Conservation (phyloP, 2,797 vertebrate genomes). For the Lepus oiostolus region DNA sequence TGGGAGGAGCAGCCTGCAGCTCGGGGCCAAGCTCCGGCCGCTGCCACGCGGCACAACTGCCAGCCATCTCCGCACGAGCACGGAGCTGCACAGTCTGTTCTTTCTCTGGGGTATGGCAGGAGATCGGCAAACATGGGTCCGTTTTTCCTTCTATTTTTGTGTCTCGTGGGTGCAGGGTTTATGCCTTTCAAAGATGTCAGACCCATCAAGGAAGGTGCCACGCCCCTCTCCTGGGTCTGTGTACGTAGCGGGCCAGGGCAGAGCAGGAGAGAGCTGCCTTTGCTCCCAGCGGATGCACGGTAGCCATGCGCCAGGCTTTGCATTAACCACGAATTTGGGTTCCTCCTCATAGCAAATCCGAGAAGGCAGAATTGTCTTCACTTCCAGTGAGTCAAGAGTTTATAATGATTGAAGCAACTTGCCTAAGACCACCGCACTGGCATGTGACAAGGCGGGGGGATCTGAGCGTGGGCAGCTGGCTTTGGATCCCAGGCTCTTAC, state of each 20-base stretch:
- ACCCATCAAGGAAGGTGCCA: neutral
- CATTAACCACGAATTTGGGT: neutral
- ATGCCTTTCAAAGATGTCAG: neutral
- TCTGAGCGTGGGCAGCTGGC: neutral
- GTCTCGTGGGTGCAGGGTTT: neutral
- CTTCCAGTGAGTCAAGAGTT: neutral
- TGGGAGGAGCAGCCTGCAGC: neutral
- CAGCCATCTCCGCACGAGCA: neutral
- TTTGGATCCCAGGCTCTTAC: neutral
- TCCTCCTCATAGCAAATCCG: neutral
- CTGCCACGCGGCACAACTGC: fast-evolving
- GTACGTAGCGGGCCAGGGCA: neutral
- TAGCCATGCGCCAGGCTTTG: neutral
- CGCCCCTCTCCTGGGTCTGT: neutral
- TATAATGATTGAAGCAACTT: neutral
- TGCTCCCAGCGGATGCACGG: fast-evolving
- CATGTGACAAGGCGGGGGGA: neutral
- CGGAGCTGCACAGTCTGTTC: neutral
- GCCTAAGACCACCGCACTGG: neutral
- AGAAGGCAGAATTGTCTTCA: neutral
- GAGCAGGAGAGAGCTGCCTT: neutral
- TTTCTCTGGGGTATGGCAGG: neutral
- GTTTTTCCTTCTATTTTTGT: slow-evolving; percentile 34
- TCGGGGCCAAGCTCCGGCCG: no score
- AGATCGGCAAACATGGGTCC: neutral